phyloP scores from a whole-genome alignment of 1,140 invertebrate genomes.

The Anagrus nilaparvatae region DNA sequence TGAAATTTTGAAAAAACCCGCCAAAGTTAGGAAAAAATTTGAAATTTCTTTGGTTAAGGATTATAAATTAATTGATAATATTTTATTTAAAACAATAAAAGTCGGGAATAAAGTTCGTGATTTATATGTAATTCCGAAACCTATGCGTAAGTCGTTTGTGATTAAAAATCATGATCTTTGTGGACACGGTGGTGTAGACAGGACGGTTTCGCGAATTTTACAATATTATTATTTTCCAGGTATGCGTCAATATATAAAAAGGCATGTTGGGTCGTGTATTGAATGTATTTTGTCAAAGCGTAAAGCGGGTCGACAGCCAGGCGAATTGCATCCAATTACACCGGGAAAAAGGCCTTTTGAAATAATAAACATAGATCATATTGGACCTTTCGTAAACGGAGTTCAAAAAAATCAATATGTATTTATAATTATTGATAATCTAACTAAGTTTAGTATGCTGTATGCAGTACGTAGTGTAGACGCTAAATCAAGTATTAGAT shows the following conservation, averaged over 20 bases:
- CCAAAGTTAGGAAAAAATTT: not conserved
- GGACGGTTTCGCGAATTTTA: slow-evolving; percentile 4
- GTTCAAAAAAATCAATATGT: slow-evolving; percentile 6
- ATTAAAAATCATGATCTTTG: slow-evolving; percentile 6
- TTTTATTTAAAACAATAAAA: slow-evolving; percentile 5
- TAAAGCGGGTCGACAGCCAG: slow-evolving; percentile 11
- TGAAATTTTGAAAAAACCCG: slow-evolving; percentile 1
- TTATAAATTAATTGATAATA: not conserved
- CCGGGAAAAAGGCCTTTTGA: slow-evolving; percentile 9
- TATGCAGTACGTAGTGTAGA: slow-evolving; percentile 5
- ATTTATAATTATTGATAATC: slow-evolving; percentile 6
- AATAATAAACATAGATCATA: slow-evolving; percentile 13
- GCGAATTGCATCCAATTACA: slow-evolving; percentile 12
- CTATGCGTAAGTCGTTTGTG: slow-evolving; percentile 9
- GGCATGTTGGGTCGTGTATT: slow-evolving; percentile 12
- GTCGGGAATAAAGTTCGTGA: slow-evolving; percentile 3
- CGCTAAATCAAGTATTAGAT: not conserved
- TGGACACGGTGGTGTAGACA: slow-evolving; percentile 8
- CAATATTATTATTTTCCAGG: slow-evolving; percentile 12
- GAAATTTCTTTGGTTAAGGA: slow-evolving; percentile 1
- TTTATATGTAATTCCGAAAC: slow-evolving; percentile 9
- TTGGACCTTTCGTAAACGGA: slow-evolving; percentile 8
- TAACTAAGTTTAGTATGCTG: slow-evolving; percentile 8
- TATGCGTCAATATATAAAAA: slow-evolving; percentile 7
- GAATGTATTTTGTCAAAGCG: slow-evolving; percentile 15